These are phyloP conservation scores for Hydractinia symbiolongicarpus DNA, from an alignment of 30 jellyfish, hydroid and myxozoan genomes.

Conservation along the genomic window DNA sequence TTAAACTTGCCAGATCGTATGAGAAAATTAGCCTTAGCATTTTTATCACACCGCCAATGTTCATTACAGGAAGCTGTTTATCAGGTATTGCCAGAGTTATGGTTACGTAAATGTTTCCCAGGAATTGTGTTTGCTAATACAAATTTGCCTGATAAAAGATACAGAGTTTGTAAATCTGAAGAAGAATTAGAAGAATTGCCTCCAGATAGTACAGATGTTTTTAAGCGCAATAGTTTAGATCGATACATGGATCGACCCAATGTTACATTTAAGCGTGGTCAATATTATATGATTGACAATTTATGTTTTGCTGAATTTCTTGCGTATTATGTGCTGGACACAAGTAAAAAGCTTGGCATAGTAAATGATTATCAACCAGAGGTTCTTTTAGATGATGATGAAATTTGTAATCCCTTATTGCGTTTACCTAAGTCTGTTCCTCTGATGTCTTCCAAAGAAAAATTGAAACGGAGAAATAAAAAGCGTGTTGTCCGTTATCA, in stretches of 20 bases:
- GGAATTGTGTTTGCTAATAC: not conserved
- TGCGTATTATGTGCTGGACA: conserved; percentile 17
- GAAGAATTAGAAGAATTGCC: conserved; percentile 33
- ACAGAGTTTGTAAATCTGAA: not conserved
- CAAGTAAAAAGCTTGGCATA: not conserved
- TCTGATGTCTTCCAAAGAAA: conserved; percentile 11
- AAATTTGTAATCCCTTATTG: not conserved
- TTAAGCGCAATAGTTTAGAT: conserved; percentile 3
- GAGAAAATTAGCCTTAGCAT: conserved; percentile 11
- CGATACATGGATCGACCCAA: conserved; percentile 31
- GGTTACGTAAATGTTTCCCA: conserved; percentile 15
- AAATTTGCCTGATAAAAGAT: conserved; percentile 30
- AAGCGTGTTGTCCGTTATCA: too few relatives aligned
- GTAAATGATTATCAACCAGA: conserved; percentile 26
- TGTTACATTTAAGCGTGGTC: conserved; percentile 18
- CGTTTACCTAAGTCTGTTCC: conserved; percentile 6
- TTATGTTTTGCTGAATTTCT: conserved; percentile 30
- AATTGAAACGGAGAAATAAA: too few relatives aligned
- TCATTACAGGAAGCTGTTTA: conserved; percentile 17
- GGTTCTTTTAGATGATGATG: not conserved
- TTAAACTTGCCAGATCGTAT: not conserved
- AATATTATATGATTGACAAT: conserved; percentile 2
- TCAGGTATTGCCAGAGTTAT: conserved; percentile 17
- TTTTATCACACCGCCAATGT: not conserved
- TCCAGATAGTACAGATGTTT: conserved; percentile 27